Base-by-base conservation (phyloP, 2,797 vertebrate genomes). In the Acanthiza pusilla region DNA sequence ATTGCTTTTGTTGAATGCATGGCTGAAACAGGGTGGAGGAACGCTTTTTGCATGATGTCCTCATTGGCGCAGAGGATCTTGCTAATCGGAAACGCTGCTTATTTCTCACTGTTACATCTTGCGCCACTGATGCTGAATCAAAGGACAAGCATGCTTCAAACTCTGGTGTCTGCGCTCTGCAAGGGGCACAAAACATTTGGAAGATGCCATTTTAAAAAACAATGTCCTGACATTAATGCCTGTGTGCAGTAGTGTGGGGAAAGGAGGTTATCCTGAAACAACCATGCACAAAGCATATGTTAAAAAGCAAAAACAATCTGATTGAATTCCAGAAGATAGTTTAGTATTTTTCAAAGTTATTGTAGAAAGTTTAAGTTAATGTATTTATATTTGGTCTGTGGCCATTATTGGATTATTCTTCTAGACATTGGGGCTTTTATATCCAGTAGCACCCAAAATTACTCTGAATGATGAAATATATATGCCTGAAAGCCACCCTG, bases 1-100 rank as follows among this genome's bases (percentile, higher is more conserved):
- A 91, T 63, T 97, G 80, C 89, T 96, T 97, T 97, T 96, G 85
- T 85, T 94, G 82, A 94, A 96, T 98, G 98, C 98, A 98, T 98
- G 98, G 91, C 96, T 96, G 97, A 75, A 94, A 78, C 91, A 96
- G 96, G 96, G 96, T 97, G 95, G 95, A 97, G 96, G 96, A 93
- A 89, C 90, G 89, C 85, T 82, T 93, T 80, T 90, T 98, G 98
- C 98, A 98, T 98, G 98, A 91, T 93, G 90, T 88, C 91, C 66
- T 95, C 84, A 66, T 55, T 95, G 89, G 91, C 54, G 80, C 94
- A 94, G 90, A 92, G 94, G 85, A 95, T 68, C 97, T 96, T 94
- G 91, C 97, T 96, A 94, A 97, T 96, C 95, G 95, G 90, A 96
- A 97, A 71, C 2, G n/a, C 91, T 94, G 96, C 97, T 98, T 97